A percentile compares a stretch with the other conserved stretches of the same genome.
Evolutionary conservation across 1,140 invertebrate genomes (phyloP).

Genomic region (Drosophila dunni): DNA sequence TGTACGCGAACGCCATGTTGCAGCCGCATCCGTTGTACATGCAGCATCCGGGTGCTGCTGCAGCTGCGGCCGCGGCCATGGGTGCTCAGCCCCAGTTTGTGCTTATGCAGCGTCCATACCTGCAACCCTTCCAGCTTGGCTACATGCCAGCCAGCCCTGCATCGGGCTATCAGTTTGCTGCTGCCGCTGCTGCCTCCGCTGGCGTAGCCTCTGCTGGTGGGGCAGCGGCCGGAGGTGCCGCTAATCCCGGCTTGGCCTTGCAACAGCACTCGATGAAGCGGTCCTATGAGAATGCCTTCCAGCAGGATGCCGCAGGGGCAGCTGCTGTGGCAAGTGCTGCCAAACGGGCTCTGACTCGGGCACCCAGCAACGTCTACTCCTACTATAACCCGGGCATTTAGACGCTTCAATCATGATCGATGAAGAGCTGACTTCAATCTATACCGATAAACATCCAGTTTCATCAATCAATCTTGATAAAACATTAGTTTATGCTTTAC

Average conservation of each 20-base stretch:
- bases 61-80: slow-evolving; percentile 55
- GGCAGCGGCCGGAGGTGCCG: slow-evolving; percentile 5
- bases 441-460: neutral
- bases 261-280: slow-evolving; percentile 78
- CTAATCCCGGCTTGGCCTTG: slow-evolving; percentile 47
- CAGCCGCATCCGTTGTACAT: slow-evolving; percentile 70
- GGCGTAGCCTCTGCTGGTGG: slow-evolving; percentile 18
- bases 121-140: slow-evolving; percentile 77
- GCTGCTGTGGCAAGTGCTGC: slow-evolving; percentile 72
- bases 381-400: slow-evolving; percentile 80
- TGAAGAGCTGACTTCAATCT: neutral
- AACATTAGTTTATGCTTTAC: neutral
- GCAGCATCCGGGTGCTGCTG: slow-evolving; percentile 60
- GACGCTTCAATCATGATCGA: neutral
- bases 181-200: slow-evolving; percentile 17
- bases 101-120: slow-evolving; percentile 78
- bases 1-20: slow-evolving; percentile 72
- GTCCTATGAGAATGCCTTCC: slow-evolving; percentile 82
- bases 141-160: slow-evolving; percentile 63
- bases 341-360: slow-evolving; percentile 71
- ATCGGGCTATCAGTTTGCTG: slow-evolving; percentile 56
- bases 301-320: slow-evolving; percentile 68
- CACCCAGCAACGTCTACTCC: slow-evolving; percentile 64
- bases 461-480: slow-evolving; percentile 1
- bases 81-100: slow-evolving; percentile 74